Percentiles rank a stretch among this genome's conserved stretches.
Conservation (phyloP, 2,113 vertebrate genomes). For the Rafetus swinhoei region DNA sequence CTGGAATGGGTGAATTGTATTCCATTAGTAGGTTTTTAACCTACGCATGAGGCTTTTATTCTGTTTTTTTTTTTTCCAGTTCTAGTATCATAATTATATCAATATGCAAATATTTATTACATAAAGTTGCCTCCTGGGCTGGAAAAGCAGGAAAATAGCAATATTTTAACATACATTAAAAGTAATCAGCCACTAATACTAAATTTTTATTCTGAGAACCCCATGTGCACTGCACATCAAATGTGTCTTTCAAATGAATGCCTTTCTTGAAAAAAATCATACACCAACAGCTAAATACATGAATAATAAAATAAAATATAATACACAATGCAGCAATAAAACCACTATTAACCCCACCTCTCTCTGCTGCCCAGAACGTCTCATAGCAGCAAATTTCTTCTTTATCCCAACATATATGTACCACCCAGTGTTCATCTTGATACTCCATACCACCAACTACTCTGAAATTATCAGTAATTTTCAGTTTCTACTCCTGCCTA, state of each 20-base stretch:
- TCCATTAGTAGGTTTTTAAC: constrained; percentile 6
- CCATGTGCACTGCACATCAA: constrained; percentile 34
- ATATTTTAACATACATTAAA: constrained; percentile 54
- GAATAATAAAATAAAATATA: constrained; percentile 35
- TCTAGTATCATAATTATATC: constrained; percentile 56
- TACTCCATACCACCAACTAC: neutral
- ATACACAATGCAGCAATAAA: neutral
- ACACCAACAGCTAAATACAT: neutral
- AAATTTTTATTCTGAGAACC: constrained; percentile 26
- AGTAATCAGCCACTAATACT: constrained; percentile 18
- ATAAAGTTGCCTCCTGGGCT: constrained; percentile 55
- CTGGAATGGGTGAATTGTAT: neutral
- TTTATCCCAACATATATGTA: neutral
- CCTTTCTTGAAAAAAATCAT: neutral
- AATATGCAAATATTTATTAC: constrained; percentile 65
- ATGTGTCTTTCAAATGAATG: constrained; percentile 27
- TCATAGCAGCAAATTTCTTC: neutral
- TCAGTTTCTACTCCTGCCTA: neutral
- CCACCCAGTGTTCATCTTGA: neutral
- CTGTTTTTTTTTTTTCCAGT: constrained; percentile 7
- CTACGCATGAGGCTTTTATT: neutral
- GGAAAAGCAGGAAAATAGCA: constrained; percentile 33
- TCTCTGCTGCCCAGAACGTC: neutral
- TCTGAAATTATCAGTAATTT: neutral
- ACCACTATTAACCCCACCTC: constrained; percentile 5